Evolutionary conservation across 2,797 vertebrate species (phyloP), one percentile per base, ranked within the genome.

Genomic region (Molossus molossus): DNA sequence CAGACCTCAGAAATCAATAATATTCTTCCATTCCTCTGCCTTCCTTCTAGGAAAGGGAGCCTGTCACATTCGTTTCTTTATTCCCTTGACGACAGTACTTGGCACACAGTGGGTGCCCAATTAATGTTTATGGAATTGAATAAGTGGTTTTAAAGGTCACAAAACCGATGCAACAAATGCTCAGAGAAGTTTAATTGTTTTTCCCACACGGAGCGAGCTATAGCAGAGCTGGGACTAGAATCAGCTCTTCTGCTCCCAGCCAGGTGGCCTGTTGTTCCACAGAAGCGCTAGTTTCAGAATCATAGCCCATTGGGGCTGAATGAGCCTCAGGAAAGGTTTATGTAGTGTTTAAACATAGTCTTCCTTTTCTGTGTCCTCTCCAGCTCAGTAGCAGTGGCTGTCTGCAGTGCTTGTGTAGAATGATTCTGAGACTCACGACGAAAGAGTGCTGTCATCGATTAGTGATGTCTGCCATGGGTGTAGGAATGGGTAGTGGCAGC

Each of bases 121-220:
- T 50, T 93, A 86, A 77, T 70, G 67, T 90, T 70, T 90, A 53
- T 77, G 15, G 60, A 85, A 62, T 81, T 50, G 64, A 94, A 83
- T 60, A 48, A 87, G 72, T 69, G 40, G 29, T 62, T 93, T 96
- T 89, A 45, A 64, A 93, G 60, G 62, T 85, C 76, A 96, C 17
- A 87, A 73, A 92, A 87, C 21, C 29, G 75, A 48, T 73, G 25
- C 21, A 69, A 45, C 69, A 11, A 65, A 9, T 33, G 55, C 72
- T 87, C 91, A 64, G 60, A 76, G 88, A 87, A 62, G 62, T 76
- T 86, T 69, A 75, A 37, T 77, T 80, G 70, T 87, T 57, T 94
- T 88, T 69, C 60, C 21, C 29, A 64, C 55, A 75, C 6, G 75
- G 75, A 84, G 37, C 2, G 45, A 64, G 37, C 15, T 50, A 70